Evolutionary conservation across 2,888 invertebrate species (phyloP), one percentile per base, ranked within the genome.

Genomic region (Hemithea aestivaria): DNA sequence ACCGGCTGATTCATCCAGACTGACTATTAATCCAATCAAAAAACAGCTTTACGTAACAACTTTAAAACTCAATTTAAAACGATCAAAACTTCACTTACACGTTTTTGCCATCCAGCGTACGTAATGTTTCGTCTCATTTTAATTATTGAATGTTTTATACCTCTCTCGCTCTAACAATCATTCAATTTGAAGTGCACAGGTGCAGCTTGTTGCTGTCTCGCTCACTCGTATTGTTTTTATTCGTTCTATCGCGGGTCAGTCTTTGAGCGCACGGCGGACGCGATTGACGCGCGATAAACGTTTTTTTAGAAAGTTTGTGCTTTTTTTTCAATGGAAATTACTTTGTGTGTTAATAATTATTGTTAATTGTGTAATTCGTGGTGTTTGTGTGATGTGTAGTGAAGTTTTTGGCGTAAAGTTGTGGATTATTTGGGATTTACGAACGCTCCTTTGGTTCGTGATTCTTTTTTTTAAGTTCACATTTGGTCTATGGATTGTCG

Each of bases 151-250:
- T 85, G 79, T 83, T 85, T 84, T 83, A 83, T 72, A 58, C 58
- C 53, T 53, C 53, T 80, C 72, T 66, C 73, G 53, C 61, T 82
- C 66, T 50, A 50, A 50, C 71, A 57, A 66, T 65, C 79, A 77
- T 78, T 81, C 76, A 76, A 65, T 73, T 76, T 73, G 63, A 78
- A 81, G 80, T 83, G 78, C 78, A 84, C 84, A 84, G 84, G 84
- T 85, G 84, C 79, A 77, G 53, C 49, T 34, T 73, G 51, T 51
- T 51, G 62, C 47, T 41, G 68, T 83, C 83, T 73, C 81, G 61
- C 62, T 84, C 72, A 47, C 73, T 45, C 81, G 41, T 45, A 51
- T 53, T 56, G 56, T 56, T 56, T 60, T 56, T 55, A 51, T 56
- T 62, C 51, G 3, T 53, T 55, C 49, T 40, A n/a, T 57, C 58